Conservation (phyloP, 2,888 invertebrate genomes). For the Dermolepida albohirtum region DNA sequence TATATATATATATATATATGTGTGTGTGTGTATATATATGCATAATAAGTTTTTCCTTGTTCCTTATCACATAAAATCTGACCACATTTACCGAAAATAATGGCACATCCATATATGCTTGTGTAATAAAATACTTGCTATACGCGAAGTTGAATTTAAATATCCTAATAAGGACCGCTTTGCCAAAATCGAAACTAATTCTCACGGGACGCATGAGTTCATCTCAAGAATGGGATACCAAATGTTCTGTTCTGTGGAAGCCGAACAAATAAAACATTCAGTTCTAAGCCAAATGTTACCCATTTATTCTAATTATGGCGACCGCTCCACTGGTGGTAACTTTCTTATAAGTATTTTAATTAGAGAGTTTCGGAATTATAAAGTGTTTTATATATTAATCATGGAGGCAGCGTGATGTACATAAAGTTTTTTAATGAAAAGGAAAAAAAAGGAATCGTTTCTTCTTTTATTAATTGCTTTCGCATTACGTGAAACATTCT, state of each 20-base stretch:
- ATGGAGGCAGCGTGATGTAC: not conserved
- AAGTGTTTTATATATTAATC: conserved; percentile 19
- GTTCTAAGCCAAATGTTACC: conserved; percentile 34
- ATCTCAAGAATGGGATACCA: conserved; percentile 16
- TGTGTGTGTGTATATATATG: too few species aligned
- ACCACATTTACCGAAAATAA: too few species aligned
- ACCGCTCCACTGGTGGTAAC: conserved; percentile 17
- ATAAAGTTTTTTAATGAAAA: conserved; percentile 2
- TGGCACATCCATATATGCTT: too few species aligned
- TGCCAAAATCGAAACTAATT: conserved; percentile 41
- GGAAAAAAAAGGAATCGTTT: too few species aligned
- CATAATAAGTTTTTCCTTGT: too few species aligned
- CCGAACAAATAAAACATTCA: conserved; percentile 38
- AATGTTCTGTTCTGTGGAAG: conserved; percentile 27
- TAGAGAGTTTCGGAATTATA: conserved; percentile 26
- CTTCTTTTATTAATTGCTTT: too few species aligned
- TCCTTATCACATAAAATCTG: too few species aligned
- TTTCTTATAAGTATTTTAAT: conserved; percentile 37
- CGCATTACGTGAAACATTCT: too few species aligned
- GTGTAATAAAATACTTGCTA: not conserved
- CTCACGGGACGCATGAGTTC: conserved; percentile 33
- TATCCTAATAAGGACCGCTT: conserved; percentile 19
- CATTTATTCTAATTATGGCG: conserved; percentile 41
- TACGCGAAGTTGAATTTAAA: conserved; percentile 20
- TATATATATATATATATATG: too few species aligned